These are phyloP conservation scores for Frankliniella fusca DNA, from an alignment of 2,888 invertebrate genomes.

Conservation along the genomic window DNA sequence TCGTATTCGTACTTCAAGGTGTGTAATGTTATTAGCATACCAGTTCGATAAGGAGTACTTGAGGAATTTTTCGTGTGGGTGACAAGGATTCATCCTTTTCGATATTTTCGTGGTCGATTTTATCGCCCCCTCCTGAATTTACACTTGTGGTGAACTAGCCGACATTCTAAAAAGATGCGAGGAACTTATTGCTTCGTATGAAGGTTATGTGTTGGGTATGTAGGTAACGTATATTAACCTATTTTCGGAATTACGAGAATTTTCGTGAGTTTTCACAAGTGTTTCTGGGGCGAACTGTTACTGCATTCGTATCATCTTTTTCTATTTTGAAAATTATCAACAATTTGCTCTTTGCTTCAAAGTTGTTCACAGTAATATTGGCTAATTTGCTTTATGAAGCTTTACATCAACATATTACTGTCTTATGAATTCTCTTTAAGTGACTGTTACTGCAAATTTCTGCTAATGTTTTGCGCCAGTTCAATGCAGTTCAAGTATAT, in stretches of 20 bases:
- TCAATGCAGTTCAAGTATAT: neutral
- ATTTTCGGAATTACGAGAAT: neutral
- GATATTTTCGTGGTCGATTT: neutral
- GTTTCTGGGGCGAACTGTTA: neutral
- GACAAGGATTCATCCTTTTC: neutral
- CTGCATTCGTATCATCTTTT: neutral
- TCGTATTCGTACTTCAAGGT: slow-evolving; percentile 7
- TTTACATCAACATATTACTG: neutral
- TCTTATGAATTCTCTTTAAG: neutral
- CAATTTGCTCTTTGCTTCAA: neutral
- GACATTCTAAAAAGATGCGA: neutral
- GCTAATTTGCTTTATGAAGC: neutral
- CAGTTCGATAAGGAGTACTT: neutral
- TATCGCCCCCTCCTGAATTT: neutral
- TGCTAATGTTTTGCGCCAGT: neutral
- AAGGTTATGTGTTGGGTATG: slow-evolving; percentile 13
- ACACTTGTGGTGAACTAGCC: neutral
- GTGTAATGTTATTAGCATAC: slow-evolving; percentile 18
- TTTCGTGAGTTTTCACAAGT: neutral
- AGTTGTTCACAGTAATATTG: neutral
- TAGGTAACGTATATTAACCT: neutral
- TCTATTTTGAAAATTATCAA: neutral
- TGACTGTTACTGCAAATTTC: neutral
- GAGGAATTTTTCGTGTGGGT: neutral
- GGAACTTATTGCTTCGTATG: neutral